These are phyloP conservation scores for Stegostoma tigrinum DNA, from an alignment of 2,113 vertebrate species.

Conservation along the genomic window DNA sequence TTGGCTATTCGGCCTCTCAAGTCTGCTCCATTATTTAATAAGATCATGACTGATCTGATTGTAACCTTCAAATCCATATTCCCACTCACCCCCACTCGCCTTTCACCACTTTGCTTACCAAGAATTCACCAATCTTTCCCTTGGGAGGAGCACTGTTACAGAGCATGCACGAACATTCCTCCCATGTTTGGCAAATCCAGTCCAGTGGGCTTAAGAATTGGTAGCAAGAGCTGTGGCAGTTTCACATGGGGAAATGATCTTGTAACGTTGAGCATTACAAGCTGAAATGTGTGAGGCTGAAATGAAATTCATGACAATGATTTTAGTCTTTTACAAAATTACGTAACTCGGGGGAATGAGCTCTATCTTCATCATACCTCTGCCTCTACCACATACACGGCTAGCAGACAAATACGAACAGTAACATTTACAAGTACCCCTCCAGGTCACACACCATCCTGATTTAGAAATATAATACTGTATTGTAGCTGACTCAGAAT, in stretches of 20 bases:
- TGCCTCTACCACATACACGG: background rate
- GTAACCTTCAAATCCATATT: too few species aligned
- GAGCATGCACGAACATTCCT: background rate
- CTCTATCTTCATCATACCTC: background rate
- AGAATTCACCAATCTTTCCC: too few species aligned
- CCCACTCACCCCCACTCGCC: too few species aligned
- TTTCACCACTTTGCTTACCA: too few species aligned
- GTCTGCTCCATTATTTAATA: too few species aligned
- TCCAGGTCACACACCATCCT: background rate
- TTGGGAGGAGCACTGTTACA: background rate
- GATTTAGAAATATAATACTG: background rate
- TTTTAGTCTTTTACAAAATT: background rate
- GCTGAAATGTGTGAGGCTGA: background rate
- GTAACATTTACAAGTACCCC: background rate
- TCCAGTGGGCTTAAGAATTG: background rate
- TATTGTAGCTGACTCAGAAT: background rate
- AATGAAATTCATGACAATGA: background rate
- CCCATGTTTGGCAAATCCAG: background rate
- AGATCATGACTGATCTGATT: too few species aligned
- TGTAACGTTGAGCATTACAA: background rate
- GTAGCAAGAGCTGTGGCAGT: background rate
- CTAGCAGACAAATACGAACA: background rate
- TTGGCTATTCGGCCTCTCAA: too few species aligned
- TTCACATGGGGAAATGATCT: background rate
- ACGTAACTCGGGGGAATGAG: background rate